Conservation (phyloP, 2,888 invertebrate genomes). For the Rapana venosa region DNA sequence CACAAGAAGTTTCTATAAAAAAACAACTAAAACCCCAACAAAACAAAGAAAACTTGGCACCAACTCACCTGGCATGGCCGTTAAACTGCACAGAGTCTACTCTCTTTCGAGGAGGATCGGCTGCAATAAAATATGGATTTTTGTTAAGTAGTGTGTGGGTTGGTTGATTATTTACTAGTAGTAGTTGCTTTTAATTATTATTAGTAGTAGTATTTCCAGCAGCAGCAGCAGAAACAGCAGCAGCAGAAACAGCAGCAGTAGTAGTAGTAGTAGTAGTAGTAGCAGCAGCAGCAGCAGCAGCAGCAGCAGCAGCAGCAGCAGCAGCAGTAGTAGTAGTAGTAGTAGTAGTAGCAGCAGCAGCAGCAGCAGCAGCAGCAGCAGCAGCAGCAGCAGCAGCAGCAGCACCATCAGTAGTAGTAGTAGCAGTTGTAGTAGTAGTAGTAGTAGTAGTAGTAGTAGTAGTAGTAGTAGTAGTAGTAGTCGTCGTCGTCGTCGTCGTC, state of each 20-base stretch:
- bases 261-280: background rate
- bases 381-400: background rate
- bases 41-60: background rate
- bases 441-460: constrained; percentile 6
- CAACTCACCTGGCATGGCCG: constrained; percentile 80
- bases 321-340: no score
- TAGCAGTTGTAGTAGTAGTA: no score
- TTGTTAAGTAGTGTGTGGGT: no score
- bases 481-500: background rate
- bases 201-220: no score
- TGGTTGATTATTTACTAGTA: no score
- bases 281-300: background rate
- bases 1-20: background rate
- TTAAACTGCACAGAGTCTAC: constrained; percentile 96
- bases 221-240: no score
- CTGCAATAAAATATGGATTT: constrained; percentile 51
- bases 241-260: no score
- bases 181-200: no score
- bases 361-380: background rate
- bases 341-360: background rate
- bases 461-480: constrained; percentile 34
- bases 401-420: no score
- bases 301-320: no score
- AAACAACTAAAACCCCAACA: no score
- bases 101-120: constrained; percentile 92